Base-by-base conservation (phyloP, 92 coral and sea anemone genomes). In the Porites cylindrica region DNA sequence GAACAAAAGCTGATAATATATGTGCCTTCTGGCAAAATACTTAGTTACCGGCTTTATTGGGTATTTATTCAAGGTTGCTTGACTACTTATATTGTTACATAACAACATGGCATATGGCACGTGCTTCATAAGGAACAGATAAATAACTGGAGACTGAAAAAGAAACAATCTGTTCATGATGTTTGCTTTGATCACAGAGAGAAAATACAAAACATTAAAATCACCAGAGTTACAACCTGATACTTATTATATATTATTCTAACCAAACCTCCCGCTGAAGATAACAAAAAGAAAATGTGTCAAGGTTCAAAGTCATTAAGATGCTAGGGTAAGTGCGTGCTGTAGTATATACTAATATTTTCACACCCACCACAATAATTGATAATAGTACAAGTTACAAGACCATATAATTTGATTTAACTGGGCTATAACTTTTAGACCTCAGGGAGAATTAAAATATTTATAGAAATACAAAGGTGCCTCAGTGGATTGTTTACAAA, bases 281-380 rank as follows among this genome's bases (percentile, higher is more conserved):
- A 19, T 3, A 38, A 38, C 47, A 38, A 4, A 38, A 38, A 38
- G 47, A 38, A 38, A 82, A 60, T 19, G 64, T 83, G 87, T 63
- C 78, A 61, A 62, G 74, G 81, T 74, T 83, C 80, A 83, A 61
- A 14, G 12, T 59, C 72, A 71, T 72, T 56, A 59, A 72, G 59
- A 72, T 38, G 16, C 43, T 72, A 52, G 47, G 59, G 47, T 72
- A 43, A 58, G 66, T 56, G 78, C n/a, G 16, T 80, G 75, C 26
- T 66, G 76, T 14, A 26, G 65, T 81, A 7, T n/a, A 19, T 20
- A 82, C 43, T 50, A 43, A 62, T 82, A 72, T 82, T 58, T 82
- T 82, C 16, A 29, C 70, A 70, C 54, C 70, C 7, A 47, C 17
- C 54, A 7, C 19, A 47, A 47, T 26, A 69, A 53, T 53, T 78